Base-by-base conservation (phyloP, 1,140 invertebrate genomes). In the Myzus persicae region DNA sequence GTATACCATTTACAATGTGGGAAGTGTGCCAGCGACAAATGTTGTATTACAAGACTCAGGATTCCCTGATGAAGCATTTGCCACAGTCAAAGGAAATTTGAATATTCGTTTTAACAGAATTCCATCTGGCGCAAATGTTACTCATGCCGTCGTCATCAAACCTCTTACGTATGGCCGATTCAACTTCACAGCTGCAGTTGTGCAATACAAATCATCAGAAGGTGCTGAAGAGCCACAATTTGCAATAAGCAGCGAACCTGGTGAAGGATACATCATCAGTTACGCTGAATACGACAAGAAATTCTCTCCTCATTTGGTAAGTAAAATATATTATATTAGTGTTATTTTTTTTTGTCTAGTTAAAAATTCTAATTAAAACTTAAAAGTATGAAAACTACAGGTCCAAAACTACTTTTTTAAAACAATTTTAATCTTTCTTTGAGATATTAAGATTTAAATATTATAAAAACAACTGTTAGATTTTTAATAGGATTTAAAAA, bases 201-300 rank as follows among this genome's bases (percentile, higher is more conserved):
- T 99, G 87, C 97, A 97, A 40, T 99, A 99, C 95, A 97, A 97
- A 94, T 95, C 97, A 46, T 97, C 96, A 94, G 99, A 98, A 95
- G 97, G 98, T 95, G 96, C 96, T 67, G 95, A 96, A 94, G 96
- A 97, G 96, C 95, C 97, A 51, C 97, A 99, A 96, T 96, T 97
- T 95, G 97, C 98, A 40, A 97, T 98, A 94, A 99, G 98, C 94
- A 99, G 98, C 95, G 98, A 99, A 94, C 99, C 99, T 93, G 99
- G 99, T 94, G 98, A 99, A 96, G 99, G 98, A 94, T 97, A 97
- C 88, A 99, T 99, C 95, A 98, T 99, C 94, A 97, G 98, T 40
- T 98, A 98, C 95, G 97, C 97, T 95, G 99, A 99, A 95, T 99
- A 98, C 95, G 98, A 99, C 95, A 98, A 99, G 95, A 98, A 98